Base-by-base conservation (phyloP, 2,113 vertebrate genomes). In the Zonotrichia leucophrys region DNA sequence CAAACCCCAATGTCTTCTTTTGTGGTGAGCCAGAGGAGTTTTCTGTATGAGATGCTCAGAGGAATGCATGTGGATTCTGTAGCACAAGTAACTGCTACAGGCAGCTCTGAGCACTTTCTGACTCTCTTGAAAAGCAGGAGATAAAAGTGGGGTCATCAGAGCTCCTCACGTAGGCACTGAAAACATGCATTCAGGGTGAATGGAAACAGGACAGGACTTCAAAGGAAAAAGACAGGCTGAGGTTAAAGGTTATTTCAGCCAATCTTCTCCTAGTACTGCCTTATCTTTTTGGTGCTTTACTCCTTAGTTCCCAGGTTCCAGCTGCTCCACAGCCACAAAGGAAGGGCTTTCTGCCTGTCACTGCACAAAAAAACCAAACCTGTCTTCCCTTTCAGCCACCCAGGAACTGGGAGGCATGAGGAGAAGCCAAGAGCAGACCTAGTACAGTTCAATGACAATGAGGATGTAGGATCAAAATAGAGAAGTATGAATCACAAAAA, bases 221-320 rank as follows among this genome's bases (percentile, higher is more conserved):
- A 97, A 96, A 97, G 95, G 92, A 66, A 92, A 64, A 84, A 84
- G 82, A 59, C 89, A 89, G 67, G 56, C 77, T 94, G 66, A 88
- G 95, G 88, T 82, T 95, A 96, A 97, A 97, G 94, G 96, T 97
- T 94, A 90, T 79, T 94, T 91, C 75, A 96, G 73, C 74, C 83
- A 80, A 69, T 94, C 87, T 95, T 82, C 78, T 96, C 60, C 59
- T 82, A 77, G 60, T 62, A 47, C 49, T 83, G 79, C 86, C 53
- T 96, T 97, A 96, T 97, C 92, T 96, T 95, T 90, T 59, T 42
- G 76, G 85, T 89, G 74, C 86, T 93, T 47, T 88, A 50, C 66
- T 87, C 25, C 1, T 80, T 90, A 93, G 75, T 58, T 97, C 66
- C 52, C 52, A 78, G 60, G 59, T 90, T 89, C 79, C 95, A 94